A percentile compares a stretch with the other conserved stretches of the same genome.
Conservation (phyloP, 1,140 invertebrate genomes). For the Cydia splendana region DNA sequence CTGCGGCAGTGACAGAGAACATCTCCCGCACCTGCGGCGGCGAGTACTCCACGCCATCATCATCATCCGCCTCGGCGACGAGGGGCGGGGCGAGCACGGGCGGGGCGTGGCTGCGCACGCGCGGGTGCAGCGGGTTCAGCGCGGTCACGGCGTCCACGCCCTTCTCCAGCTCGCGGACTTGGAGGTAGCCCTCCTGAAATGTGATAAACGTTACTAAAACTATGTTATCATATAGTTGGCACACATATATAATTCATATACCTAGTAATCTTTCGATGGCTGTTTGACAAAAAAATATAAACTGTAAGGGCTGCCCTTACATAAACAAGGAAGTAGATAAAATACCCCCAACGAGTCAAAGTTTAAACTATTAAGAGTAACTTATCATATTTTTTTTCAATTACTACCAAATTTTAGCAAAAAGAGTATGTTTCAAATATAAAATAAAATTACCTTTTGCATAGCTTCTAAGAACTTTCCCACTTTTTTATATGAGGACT, state of each 20-base stretch:
- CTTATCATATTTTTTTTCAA: too few species aligned
- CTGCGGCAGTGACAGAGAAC: constrained; percentile 84
- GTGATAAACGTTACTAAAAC: neutral
- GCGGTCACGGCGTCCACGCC: constrained; percentile 86
- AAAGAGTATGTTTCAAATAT: too few species aligned
- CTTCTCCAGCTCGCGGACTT: constrained; percentile 85
- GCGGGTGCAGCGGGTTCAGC: constrained; percentile 81
- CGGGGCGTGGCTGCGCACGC: constrained; percentile 49
- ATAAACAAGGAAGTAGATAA: too few species aligned
- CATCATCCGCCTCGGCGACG: constrained; percentile 36
- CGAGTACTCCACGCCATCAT: constrained; percentile 50
- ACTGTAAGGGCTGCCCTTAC: too few species aligned
- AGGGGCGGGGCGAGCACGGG: constrained; percentile 65
- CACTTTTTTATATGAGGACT: constrained; percentile 93
- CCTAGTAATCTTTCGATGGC: neutral
- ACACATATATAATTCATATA: neutral
- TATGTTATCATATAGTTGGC: neutral
- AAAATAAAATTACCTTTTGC: constrained; percentile 74
- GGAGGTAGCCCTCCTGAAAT: constrained; percentile 81
- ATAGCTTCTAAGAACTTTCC: constrained; percentile 89
- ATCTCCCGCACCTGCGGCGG: constrained; percentile 84
- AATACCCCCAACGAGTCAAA: too few species aligned
- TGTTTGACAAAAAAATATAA: too few species aligned
- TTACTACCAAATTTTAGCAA: too few species aligned
- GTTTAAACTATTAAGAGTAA: too few species aligned